Evolutionary conservation across 2,113 vertebrate species (phyloP), one percentile per base, ranked within the genome.

Genomic region (Marcusenius ussheri): DNA sequence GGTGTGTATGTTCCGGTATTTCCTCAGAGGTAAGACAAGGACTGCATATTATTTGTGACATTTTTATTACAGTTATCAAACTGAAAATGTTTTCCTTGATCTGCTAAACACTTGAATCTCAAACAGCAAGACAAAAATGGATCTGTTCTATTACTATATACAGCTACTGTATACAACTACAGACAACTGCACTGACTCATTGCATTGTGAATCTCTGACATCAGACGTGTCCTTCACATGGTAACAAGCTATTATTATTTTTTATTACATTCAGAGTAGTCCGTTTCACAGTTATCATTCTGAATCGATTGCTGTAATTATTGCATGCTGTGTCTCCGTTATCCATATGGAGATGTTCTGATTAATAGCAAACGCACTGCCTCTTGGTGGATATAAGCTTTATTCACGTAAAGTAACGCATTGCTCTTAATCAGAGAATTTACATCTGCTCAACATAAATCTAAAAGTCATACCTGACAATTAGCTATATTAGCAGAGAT

Each of bases 311-410:
- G 49, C 50, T 53, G 27, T 53, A 35, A 53, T 53, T 31, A 87
- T 51, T 87, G 84, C 84, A 51, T 51, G 49, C 46, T 19, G 31
- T 13, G 13, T 19, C 24, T 87, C 24, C 2, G 6, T 27, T 47
- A 53, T 87, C 24, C 58, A 19, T 80, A 11, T 50, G 13, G 46
- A 80, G 19, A 17, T 39, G 35, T 83, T 47, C 24, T 11, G 39
- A 10, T 56, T 27, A 11, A 80, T 10, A 56, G 15, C 21, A 62
- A 58, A 13, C 45, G 31, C n/a, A 77, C 39, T 45, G 17, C 47
- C 17, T 39, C n/a, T n/a, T 74, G 27, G 58, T 88, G 89, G 85
- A 88, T 88, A 50, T 49, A 87, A 24, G 62, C 89, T 90, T 90
- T 90, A 88, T 90, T 87, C 74, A 9, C 17, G 6, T n/a, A 74